A percentile compares a stretch with the other conserved stretches of the same genome.
These are phyloP conservation scores for Sminthurinus aureus DNA, from an alignment of 2,888 invertebrate species.

Conservation along the genomic window DNA sequence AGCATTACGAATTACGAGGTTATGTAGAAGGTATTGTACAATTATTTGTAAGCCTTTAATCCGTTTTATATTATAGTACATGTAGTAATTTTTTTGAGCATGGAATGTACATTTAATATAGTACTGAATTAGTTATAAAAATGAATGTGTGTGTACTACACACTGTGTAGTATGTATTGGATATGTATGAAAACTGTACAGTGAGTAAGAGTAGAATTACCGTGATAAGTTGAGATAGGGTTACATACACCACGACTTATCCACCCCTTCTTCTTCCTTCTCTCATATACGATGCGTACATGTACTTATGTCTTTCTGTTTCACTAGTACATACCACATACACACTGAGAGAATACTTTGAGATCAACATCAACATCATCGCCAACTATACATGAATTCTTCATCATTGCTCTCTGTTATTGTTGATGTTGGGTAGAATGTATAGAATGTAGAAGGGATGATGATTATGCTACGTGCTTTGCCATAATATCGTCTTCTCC, in stretches of 20 bases:
- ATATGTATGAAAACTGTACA: background rate
- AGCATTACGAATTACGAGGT: background rate
- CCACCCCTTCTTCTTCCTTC: conserved; percentile 23
- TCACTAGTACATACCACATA: background rate
- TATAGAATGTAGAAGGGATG: background rate
- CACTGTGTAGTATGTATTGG: background rate
- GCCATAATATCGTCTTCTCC: conserved; percentile 6
- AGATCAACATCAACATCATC: conserved; percentile 27
- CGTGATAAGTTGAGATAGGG: conserved; percentile 36
- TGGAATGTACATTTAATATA: too few relatives aligned
- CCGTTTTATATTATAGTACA: background rate
- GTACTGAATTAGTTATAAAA: too few relatives aligned
- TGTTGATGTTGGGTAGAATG: background rate
- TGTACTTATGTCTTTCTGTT: background rate
- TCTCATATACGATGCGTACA: too few relatives aligned
- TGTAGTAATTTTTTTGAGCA: background rate
- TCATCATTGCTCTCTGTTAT: conserved; percentile 8
- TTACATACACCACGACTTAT: conserved; percentile 17
- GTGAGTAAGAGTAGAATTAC: background rate
- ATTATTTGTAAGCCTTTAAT: background rate
- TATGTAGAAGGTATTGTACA: too few relatives aligned
- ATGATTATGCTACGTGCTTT: background rate
- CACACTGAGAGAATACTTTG: conserved; percentile 1
- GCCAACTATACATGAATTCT: conserved; percentile 14
- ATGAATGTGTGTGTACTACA: background rate